phyloP scores from a whole-genome alignment of 2,888 invertebrate species.

The Spialia ferax region DNA sequence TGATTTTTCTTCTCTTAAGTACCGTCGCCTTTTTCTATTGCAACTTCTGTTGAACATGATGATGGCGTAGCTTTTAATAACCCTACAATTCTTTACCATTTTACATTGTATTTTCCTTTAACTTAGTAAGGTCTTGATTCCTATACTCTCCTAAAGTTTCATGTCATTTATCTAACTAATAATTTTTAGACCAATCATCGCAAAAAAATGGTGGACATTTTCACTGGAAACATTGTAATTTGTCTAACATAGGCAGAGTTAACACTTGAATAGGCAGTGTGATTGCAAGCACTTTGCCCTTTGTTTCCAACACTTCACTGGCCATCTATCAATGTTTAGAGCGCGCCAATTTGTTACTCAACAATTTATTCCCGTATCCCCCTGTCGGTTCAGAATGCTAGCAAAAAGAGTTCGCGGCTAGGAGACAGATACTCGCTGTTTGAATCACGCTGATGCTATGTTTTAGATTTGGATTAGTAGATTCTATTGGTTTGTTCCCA shows the following conservation, averaged over 20 bases:
- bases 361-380: conserved; percentile 63
- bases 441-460: conserved; percentile 43
- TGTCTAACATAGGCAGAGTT: conserved; percentile 4
- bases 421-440: conserved; percentile 52
- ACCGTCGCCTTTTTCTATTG: too few relatives aligned
- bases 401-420: conserved; percentile 52
- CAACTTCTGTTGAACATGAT: too few relatives aligned
- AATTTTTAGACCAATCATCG: neutral
- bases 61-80: too few relatives aligned
- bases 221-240: neutral
- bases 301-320: conserved; percentile 75
- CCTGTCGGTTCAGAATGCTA: conserved; percentile 48
- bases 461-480: neutral
- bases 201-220: neutral
- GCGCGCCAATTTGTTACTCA: conserved; percentile 74
- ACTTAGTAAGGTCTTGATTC: too few relatives aligned
- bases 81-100: too few relatives aligned
- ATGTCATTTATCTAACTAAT: too few relatives aligned
- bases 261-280: conserved; percentile 73
- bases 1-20: too few relatives aligned
- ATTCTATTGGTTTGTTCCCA: too few relatives aligned
- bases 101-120: too few relatives aligned
- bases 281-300: conserved; percentile 79
- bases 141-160: too few relatives aligned
- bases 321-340: conserved; percentile 76